Evolutionary conservation across 2,113 vertebrate genomes (phyloP).

Genomic region (Erinaceus europaeus): DNA sequence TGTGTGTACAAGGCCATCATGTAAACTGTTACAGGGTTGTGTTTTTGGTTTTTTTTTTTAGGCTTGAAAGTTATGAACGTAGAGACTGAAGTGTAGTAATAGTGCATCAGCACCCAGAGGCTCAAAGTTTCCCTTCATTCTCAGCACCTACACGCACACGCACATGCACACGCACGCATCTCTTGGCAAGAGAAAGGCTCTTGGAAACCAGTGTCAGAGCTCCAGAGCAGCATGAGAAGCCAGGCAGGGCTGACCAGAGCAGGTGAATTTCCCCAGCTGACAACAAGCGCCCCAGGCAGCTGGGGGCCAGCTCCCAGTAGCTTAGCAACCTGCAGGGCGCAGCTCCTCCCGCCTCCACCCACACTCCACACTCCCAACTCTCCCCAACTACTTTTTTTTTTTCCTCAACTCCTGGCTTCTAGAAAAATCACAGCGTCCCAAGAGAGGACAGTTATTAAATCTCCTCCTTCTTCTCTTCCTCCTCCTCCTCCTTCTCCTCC

Average conservation of each 20-base stretch:
- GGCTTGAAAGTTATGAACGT: no score
- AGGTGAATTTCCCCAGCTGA: not conserved
- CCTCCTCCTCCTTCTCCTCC: no score
- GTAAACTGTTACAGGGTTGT: no score
- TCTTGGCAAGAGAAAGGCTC: not conserved
- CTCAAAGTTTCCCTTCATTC: not conserved
- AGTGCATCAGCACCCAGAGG: not conserved
- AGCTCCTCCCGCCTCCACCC: constrained; percentile 9
- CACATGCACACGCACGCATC: no score
- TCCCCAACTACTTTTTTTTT: constrained; percentile 32
- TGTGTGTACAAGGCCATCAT: not conserved
- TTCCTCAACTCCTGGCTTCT: constrained; percentile 8
- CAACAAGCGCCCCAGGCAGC: not conserved
- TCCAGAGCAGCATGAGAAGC: not conserved
- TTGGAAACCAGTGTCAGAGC: not conserved
- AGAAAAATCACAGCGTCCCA: not conserved
- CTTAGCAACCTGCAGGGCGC: constrained; percentile 18
- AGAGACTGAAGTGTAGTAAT: not conserved
- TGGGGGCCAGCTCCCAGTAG: not conserved
- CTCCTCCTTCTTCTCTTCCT: not conserved
- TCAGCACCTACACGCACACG: not conserved
- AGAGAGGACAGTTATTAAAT: not conserved
- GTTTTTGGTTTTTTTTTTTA: no score
- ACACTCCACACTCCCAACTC: constrained; percentile 1
- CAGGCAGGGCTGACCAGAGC: not conserved